A percentile compares a stretch with the other conserved stretches of the same genome.
These are phyloP conservation scores for Boloria selene DNA, from an alignment of 2,888 invertebrate genomes.

Conservation along the genomic window DNA sequence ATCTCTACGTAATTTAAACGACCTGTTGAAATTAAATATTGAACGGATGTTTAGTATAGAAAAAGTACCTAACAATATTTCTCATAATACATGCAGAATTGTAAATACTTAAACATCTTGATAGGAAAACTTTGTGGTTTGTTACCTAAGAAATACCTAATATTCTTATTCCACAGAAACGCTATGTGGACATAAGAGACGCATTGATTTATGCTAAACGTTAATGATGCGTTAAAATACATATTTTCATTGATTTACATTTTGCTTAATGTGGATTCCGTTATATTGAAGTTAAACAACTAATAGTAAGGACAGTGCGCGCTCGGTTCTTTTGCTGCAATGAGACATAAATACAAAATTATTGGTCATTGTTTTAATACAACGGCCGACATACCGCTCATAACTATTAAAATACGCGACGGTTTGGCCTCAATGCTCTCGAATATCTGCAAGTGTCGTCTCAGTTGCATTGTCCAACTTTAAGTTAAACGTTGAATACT, in stretches of 20 bases:
- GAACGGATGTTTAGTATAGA: too few species aligned
- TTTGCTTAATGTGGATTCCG: constrained; percentile 11
- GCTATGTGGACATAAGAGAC: constrained; percentile 2
- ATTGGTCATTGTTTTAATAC: constrained; percentile 78
- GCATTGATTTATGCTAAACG: constrained; percentile 18
- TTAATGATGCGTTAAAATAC: constrained; percentile 26
- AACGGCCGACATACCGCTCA: constrained; percentile 57
- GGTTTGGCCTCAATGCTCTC: constrained; percentile 61
- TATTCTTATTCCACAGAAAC: background rate
- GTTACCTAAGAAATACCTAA: background rate
- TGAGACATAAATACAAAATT: constrained; percentile 72
- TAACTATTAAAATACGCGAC: constrained; percentile 68
- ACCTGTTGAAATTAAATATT: too few species aligned
- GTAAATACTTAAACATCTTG: too few species aligned
- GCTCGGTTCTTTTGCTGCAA: constrained; percentile 47
- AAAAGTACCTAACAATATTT: too few species aligned
- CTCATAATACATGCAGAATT: too few species aligned
- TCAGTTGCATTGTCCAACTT: constrained; percentile 47
- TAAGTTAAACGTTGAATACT: constrained; percentile 37
- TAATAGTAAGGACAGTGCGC: constrained; percentile 31
- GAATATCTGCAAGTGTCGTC: constrained; percentile 48
- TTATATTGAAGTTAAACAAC: constrained; percentile 51
- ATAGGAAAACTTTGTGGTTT: background rate
- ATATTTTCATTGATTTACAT: background rate
- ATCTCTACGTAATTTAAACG: background rate